These are phyloP conservation scores for Megaceryle torquata DNA, from an alignment of 2,113 vertebrate genomes.

Conservation along the genomic window DNA sequence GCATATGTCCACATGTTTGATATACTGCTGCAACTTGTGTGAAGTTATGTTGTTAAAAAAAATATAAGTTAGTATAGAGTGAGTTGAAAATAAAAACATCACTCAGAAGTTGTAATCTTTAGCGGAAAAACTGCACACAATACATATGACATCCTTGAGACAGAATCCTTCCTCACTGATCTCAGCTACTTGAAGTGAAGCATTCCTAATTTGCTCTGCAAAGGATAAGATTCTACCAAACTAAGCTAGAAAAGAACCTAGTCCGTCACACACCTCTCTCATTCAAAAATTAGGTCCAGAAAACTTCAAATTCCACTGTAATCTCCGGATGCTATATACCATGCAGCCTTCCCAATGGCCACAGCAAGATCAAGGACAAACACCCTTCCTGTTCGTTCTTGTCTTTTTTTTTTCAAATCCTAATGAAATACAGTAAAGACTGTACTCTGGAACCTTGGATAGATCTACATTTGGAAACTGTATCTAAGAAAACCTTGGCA, in stretches of 20 bases:
- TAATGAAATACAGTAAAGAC: neutral
- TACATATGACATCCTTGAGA: neutral
- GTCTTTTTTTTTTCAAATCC: neutral
- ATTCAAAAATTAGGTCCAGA: constrained; percentile 2
- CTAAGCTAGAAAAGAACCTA: neutral
- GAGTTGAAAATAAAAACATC: neutral
- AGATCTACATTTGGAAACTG: neutral
- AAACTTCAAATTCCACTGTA: neutral
- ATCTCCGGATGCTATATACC: neutral
- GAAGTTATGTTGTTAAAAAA: neutral
- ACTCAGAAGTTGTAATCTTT: neutral
- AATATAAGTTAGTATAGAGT: neutral
- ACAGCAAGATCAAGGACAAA: constrained; percentile 25
- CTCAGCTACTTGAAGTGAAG: neutral
- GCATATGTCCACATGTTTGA: neutral
- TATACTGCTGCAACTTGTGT: neutral
- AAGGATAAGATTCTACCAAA: neutral
- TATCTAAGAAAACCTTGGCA: constrained; percentile 3
- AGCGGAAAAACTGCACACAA: neutral
- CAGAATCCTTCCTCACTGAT: neutral
- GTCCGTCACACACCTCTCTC: constrained; percentile 2
- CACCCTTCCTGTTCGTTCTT: neutral
- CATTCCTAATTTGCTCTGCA: neutral
- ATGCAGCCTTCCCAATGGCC: neutral
- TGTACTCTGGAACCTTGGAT: neutral